Percentiles rank a stretch among this genome's conserved stretches.
These are phyloP conservation scores for Nibea albiflora DNA, from an alignment of 2,113 vertebrate species.

Conservation along the genomic window DNA sequence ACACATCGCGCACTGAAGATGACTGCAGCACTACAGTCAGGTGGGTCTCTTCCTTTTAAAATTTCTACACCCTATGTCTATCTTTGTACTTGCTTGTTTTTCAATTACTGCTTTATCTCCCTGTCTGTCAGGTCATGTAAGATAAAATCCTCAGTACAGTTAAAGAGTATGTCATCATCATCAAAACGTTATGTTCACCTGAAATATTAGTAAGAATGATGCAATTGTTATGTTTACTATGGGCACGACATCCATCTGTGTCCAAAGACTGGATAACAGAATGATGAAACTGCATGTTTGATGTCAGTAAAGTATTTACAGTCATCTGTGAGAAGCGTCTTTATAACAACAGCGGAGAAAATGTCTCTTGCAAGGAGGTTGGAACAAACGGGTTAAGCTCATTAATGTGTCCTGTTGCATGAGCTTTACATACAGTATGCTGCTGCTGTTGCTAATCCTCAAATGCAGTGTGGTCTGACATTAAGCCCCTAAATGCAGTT, in stretches of 20 bases:
- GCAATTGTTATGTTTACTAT: background rate
- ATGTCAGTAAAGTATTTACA: background rate
- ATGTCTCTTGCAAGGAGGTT: conserved; percentile 13
- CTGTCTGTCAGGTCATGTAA: background rate
- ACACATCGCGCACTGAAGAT: conserved; percentile 14
- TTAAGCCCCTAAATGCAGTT: conserved; percentile 61
- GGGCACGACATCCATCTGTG: background rate
- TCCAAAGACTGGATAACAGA: background rate
- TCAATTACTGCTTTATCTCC: background rate
- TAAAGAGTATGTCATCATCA: background rate
- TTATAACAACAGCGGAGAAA: background rate
- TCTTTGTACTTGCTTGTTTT: background rate
- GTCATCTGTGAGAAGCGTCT: background rate
- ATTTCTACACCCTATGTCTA: background rate
- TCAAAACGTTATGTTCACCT: background rate
- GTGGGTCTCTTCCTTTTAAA: conserved; percentile 57
- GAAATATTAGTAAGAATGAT: background rate
- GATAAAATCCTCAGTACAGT: background rate
- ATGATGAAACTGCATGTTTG: background rate
- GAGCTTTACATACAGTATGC: conserved; percentile 32
- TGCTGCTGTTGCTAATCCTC: conserved; percentile 68
- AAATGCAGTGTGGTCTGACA: conserved; percentile 20
- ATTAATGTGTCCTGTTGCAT: conserved; percentile 59
- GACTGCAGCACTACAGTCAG: conserved; percentile 28
- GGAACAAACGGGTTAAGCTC: conserved; percentile 67